A percentile compares a stretch with the other conserved stretches of the same genome.
These are phyloP conservation scores for Erannis defoliaria DNA, from an alignment of 2,888 invertebrate species.

Conservation along the genomic window DNA sequence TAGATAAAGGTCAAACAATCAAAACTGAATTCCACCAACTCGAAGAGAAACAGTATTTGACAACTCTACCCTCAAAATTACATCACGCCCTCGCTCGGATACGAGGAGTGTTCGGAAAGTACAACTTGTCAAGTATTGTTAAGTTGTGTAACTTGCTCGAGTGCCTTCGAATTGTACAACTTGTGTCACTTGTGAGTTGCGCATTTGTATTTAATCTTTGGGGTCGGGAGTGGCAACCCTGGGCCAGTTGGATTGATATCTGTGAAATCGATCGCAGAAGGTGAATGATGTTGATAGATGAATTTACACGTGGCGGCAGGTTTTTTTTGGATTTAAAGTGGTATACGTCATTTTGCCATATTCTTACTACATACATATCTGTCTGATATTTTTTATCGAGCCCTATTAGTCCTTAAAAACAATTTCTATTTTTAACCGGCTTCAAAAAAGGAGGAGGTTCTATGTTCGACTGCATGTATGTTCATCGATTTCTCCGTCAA, in stretches of 20 bases:
- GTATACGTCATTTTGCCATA: background rate
- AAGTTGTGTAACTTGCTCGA: slow-evolving; percentile 18
- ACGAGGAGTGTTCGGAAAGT: slow-evolving; percentile 19
- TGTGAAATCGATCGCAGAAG: slow-evolving; percentile 56
- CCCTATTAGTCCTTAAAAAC: no score
- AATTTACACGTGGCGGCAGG: slow-evolving; percentile 50
- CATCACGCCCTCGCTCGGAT: slow-evolving; percentile 13
- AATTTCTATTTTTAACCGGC: no score
- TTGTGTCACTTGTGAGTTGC: slow-evolving; percentile 9
- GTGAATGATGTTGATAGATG: slow-evolving; percentile 58
- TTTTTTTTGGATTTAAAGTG: slow-evolving; percentile 46
- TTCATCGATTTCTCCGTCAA: no score
- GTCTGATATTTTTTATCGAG: no score
- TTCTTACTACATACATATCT: background rate
- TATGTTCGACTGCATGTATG: no score
- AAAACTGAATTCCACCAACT: slow-evolving; percentile 13
- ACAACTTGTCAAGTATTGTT: slow-evolving; percentile 23
- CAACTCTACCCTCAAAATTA: slow-evolving; percentile 22
- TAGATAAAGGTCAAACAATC: slow-evolving; percentile 3
- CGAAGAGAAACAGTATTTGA: slow-evolving; percentile 20
- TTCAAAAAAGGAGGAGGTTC: no score
- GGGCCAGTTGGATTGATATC: slow-evolving; percentile 49
- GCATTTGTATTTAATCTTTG: slow-evolving; percentile 5
- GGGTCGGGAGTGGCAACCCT: slow-evolving; percentile 18
- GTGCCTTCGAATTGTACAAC: slow-evolving; percentile 11